A percentile compares a stretch with the other conserved stretches of the same genome.
Conservation (phyloP, 2,113 vertebrate species). For the Nothobranchius furzeri region DNA sequence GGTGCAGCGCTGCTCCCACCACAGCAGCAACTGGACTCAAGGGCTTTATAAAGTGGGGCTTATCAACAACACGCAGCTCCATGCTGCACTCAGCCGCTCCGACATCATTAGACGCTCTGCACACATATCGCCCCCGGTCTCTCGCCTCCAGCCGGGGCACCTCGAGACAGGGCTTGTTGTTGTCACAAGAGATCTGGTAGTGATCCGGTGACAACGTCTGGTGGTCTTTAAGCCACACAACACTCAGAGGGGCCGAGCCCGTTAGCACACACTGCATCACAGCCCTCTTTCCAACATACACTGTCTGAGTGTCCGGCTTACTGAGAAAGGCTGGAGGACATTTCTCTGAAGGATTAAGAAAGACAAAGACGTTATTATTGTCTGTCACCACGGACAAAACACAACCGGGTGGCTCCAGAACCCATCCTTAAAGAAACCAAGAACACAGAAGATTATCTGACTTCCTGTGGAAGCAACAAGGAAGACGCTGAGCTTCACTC, state of each 20-base stretch:
- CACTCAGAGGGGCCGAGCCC: constrained; percentile 87
- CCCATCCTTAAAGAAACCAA: neutral
- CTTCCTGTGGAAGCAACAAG: neutral
- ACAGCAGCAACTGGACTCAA: constrained; percentile 82
- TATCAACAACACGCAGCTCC: constrained; percentile 84
- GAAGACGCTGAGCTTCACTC: constrained; percentile 36
- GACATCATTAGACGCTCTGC: constrained; percentile 86
- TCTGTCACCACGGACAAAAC: neutral
- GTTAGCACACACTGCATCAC: constrained; percentile 84
- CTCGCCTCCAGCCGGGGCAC: constrained; percentile 73
- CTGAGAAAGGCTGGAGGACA: constrained; percentile 85
- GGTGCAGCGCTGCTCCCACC: constrained; percentile 84
- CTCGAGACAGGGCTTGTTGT: constrained; percentile 86
- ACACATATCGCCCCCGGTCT: constrained; percentile 85
- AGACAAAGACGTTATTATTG: constrained; percentile 58
- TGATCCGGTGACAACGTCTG: constrained; percentile 75
- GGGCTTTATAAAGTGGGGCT: constrained; percentile 85
- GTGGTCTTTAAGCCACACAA: constrained; percentile 88
- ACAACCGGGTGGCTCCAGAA: neutral
- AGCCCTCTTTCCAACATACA: constrained; percentile 88
- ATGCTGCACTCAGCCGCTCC: constrained; percentile 85
- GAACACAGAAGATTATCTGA: neutral
- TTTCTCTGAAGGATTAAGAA: constrained; percentile 85
- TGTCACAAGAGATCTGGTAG: constrained; percentile 82
- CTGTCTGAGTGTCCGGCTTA: constrained; percentile 86